Conservation (phyloP, 2,888 invertebrate genomes). For the Mylabris sibirica region DNA sequence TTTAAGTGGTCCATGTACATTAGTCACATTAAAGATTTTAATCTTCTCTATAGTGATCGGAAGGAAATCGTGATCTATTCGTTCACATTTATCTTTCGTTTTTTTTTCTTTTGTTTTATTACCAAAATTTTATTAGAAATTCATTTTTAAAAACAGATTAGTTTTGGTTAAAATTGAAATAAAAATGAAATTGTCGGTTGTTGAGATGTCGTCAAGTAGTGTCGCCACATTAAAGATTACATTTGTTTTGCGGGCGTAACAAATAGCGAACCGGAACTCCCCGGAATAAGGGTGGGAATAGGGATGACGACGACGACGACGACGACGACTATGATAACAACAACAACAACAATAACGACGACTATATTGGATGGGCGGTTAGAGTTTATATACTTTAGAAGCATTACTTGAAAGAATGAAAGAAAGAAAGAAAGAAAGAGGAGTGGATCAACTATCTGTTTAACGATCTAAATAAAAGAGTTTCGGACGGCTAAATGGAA, state of each 20-base stretch:
- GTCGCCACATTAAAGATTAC: slow-evolving; percentile 32
- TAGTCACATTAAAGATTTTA: not conserved
- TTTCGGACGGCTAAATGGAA: slow-evolving; percentile 61
- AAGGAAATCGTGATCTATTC: slow-evolving; percentile 54
- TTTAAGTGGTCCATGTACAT: not conserved
- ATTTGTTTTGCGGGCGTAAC: slow-evolving; percentile 28
- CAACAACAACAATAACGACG: not conserved
- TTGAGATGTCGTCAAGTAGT: slow-evolving; percentile 1
- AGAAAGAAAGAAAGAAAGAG: slow-evolving; percentile 41
- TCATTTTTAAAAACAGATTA: not conserved
- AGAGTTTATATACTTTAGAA: slow-evolving; percentile 3
- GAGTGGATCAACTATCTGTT: slow-evolving; percentile 56
- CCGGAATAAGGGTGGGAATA: not conserved
- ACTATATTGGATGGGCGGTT: slow-evolving; percentile 7
- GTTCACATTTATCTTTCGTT: slow-evolving; percentile 35
- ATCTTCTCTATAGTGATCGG: slow-evolving; percentile 47
- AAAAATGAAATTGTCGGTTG: slow-evolving; percentile 15
- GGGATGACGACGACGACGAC: not conserved
- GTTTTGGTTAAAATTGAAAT: slow-evolving; percentile 29
- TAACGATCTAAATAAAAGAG: slow-evolving; percentile 61
- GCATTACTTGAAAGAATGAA: slow-evolving; percentile 33
- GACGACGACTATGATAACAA: not conserved
- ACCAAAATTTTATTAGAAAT: not conserved
- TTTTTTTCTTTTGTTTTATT: not conserved
- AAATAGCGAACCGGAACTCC: slow-evolving; percentile 7